Evolutionary conservation across 2,888 invertebrate genomes (phyloP).

Genomic region (Ophonus ardosiacus): DNA sequence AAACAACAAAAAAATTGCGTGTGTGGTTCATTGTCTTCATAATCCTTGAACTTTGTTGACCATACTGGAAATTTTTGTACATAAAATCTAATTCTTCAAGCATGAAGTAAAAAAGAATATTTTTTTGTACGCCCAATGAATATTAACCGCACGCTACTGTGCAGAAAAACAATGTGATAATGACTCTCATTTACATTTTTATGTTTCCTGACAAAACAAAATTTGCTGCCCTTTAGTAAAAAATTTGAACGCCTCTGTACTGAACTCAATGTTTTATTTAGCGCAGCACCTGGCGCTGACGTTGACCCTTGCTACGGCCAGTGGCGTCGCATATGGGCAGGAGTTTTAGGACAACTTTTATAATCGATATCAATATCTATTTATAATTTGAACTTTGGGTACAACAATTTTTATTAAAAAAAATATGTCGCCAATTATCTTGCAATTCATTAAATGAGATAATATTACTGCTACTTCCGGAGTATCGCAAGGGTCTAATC

Average conservation of each 20-base stretch:
- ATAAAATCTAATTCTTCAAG: neutral
- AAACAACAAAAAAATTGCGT: slow-evolving; percentile 3
- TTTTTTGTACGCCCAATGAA: neutral
- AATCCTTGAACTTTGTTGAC: slow-evolving; percentile 25
- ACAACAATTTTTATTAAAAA: no score
- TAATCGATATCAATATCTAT: no score
- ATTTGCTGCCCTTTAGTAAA: neutral
- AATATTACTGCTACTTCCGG: no score
- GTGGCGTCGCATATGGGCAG: neutral
- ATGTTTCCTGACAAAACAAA: neutral
- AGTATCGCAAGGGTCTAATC: no score
- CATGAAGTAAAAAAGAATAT: neutral
- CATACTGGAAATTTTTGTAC: slow-evolving; percentile 7
- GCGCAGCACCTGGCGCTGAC: slow-evolving; percentile 24
- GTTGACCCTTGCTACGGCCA: slow-evolving; percentile 18
- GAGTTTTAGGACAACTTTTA: no score
- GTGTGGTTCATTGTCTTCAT: slow-evolving; percentile 1
- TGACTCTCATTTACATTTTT: slow-evolving; percentile 6
- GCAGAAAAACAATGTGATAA: neutral
- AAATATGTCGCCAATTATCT: no score
- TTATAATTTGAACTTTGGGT: no score
- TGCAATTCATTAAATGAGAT: no score
- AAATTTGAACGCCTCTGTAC: neutral
- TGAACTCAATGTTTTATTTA: slow-evolving; percentile 22
- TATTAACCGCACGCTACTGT: neutral